Percentiles rank a stretch among this genome's conserved stretches.
Evolutionary conservation across 1,140 invertebrate genomes (phyloP).

Genomic region (Trichonephila clavipes): DNA sequence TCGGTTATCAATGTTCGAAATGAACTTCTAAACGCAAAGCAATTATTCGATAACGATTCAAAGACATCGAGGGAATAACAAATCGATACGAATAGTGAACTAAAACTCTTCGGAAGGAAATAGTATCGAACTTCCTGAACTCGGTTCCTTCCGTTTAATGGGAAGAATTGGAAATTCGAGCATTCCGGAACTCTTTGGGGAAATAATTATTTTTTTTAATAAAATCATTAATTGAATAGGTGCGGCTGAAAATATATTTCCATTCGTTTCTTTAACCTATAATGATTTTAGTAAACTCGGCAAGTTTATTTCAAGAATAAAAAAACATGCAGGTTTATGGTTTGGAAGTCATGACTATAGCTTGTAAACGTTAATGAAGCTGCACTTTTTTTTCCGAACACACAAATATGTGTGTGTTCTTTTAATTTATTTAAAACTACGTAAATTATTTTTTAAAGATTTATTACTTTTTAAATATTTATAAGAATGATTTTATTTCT

Average conservation of each 20-base stretch:
- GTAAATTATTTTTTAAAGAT: no score
- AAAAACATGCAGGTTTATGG: no score
- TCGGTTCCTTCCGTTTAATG: background rate
- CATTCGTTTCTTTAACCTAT: background rate
- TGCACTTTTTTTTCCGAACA: no score
- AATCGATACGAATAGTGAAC: conserved; percentile 28
- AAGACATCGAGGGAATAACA: conserved; percentile 11
- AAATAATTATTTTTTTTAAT: background rate
- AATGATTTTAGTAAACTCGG: no score
- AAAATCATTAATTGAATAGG: conserved; percentile 25
- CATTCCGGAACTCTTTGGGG: background rate
- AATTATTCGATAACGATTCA: conserved; percentile 63
- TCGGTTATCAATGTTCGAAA: conserved; percentile 41
- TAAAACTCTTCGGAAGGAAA: conserved; percentile 45
- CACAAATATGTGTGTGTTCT: no score
- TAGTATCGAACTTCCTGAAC: conserved; percentile 48
- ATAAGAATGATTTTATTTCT: no score
- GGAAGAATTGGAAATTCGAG: conserved; percentile 8
- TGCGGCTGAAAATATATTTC: no score
- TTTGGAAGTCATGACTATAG: no score
- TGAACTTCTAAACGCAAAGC: conserved; percentile 51
- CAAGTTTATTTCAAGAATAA: no score
- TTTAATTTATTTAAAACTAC: no score
- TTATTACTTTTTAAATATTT: no score
- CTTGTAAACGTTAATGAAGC: no score